Conservation (phyloP, 2,888 invertebrate species). For the Rhabditoides inermis region DNA sequence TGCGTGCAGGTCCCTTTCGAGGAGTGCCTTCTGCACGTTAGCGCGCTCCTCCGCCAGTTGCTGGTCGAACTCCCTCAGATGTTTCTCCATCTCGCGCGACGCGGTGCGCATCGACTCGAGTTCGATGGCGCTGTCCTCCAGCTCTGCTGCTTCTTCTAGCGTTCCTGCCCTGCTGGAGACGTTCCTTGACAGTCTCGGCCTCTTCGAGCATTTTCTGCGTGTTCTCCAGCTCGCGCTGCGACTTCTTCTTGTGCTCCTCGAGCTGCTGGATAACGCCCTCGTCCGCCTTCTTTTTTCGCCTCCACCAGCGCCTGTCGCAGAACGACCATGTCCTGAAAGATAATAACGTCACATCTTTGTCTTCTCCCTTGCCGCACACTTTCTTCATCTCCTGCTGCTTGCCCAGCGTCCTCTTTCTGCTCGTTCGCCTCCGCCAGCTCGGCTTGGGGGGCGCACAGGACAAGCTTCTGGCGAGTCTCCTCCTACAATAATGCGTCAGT, state of each 20-base stretch:
- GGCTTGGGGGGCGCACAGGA: no score
- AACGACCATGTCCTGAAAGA: no score
- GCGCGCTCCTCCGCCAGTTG: conserved; percentile 62
- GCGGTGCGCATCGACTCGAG: conserved; percentile 83
- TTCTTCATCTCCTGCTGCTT: no score
- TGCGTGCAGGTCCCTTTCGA: conserved; percentile 64
- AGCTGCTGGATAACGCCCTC: conserved; percentile 75
- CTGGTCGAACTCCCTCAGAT: conserved; percentile 96
- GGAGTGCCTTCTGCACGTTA: conserved; percentile 33
- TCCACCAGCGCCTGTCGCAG: conserved; percentile 22
- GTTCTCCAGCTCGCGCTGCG: conserved; percentile 75
- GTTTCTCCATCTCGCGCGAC: conserved; percentile 81
- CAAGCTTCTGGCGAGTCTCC: conserved; percentile 87
- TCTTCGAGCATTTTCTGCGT: conserved; percentile 75
- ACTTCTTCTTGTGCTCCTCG: conserved; percentile 86
- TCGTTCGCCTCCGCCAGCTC: no score
- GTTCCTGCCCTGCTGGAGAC: conserved; percentile 69
- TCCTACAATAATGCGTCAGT: conserved; percentile 82
- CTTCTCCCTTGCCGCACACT: no score
- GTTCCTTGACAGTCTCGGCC: conserved; percentile 35
- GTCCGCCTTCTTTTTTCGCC: conserved; percentile 72
- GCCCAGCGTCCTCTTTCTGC: no score
- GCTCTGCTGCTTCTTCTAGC: no score
- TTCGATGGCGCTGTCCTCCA: conserved; percentile 90
- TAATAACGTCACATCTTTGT: no score